Conservation (phyloP, 1,140 invertebrate species). For the Papilio polyxenes region DNA sequence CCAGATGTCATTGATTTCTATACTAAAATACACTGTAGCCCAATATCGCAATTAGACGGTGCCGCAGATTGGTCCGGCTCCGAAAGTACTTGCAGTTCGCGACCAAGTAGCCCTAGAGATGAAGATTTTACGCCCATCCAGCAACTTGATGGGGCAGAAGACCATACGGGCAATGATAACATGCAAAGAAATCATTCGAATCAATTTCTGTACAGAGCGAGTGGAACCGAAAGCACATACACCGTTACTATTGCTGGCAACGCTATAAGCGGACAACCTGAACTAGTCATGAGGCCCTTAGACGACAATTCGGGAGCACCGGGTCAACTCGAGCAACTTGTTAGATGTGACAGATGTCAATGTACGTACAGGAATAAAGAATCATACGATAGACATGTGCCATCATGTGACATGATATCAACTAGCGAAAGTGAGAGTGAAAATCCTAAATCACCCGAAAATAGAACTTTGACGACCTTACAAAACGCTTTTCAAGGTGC, state of each 20-base stretch:
- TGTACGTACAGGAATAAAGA: conserved; percentile 93
- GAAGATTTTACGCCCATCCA: conserved; percentile 81
- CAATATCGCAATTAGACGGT: conserved; percentile 83
- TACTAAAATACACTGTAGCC: conserved; percentile 79
- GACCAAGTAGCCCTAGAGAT: conserved; percentile 66
- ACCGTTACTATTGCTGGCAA: conserved; percentile 77
- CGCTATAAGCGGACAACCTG: conserved; percentile 70
- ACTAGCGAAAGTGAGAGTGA: conserved; percentile 88
- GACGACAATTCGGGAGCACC: conserved; percentile 66
- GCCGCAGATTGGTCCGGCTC: conserved; percentile 82
- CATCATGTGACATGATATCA: conserved; percentile 88
- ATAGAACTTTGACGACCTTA: conserved; percentile 76
- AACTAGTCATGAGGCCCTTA: conserved; percentile 77
- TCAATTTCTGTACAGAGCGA: conserved; percentile 77
- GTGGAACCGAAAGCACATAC: conserved; percentile 75
- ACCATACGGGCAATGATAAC: conserved; percentile 79
- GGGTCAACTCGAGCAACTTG: conserved; percentile 84
- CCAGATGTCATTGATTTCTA: conserved; percentile 79
- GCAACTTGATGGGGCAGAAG: conserved; percentile 89
- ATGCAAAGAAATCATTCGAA: conserved; percentile 67
- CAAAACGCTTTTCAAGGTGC: conserved; percentile 78
- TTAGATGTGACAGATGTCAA: conserved; percentile 93
- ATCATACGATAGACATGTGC: conserved; percentile 91
- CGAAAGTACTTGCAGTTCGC: conserved; percentile 74
- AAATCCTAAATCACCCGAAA: conserved; percentile 80